A percentile compares a stretch with the other conserved stretches of the same genome.
Conservation (phyloP, 2,888 invertebrate species). For the Agelastica alni region DNA sequence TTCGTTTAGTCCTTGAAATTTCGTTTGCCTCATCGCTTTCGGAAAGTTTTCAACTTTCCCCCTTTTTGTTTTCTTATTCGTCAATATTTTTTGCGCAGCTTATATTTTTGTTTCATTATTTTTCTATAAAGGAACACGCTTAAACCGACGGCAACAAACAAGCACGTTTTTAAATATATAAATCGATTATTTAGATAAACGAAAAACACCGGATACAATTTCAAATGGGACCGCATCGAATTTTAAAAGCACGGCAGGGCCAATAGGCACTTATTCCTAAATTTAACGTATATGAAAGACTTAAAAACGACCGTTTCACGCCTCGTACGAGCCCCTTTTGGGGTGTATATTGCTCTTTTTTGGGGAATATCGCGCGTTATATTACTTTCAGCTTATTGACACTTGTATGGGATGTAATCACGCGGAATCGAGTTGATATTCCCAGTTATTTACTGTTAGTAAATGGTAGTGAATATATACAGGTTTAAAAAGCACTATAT, state of each 20-base stretch:
- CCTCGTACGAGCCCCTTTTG: neutral
- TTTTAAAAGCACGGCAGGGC: neutral
- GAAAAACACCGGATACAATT: neutral
- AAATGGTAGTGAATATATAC: too few relatives aligned
- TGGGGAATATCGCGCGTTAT: neutral
- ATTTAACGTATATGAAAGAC: conserved; percentile 1
- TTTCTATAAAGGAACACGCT: too few relatives aligned
- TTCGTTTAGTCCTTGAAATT: too few relatives aligned
- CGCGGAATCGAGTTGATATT: neutral
- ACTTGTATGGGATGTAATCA: neutral
- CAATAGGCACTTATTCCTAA: neutral
- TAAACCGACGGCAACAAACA: too few relatives aligned
- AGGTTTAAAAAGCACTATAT: too few relatives aligned
- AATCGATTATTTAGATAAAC: neutral
- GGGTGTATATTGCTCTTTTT: neutral
- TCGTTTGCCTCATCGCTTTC: too few relatives aligned
- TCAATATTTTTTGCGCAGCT: too few relatives aligned
- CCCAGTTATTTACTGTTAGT: too few relatives aligned
- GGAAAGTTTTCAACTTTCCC: too few relatives aligned
- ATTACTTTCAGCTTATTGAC: neutral
- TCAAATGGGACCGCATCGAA: neutral
- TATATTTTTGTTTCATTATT: too few relatives aligned
- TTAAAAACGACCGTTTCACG: conserved; percentile 4
- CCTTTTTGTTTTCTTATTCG: too few relatives aligned
- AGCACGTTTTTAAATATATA: too few relatives aligned